Evolutionary conservation across 1,140 invertebrate species (phyloP), one percentile per base, ranked within the genome.

Genomic region (Aphaenogaster floridana): DNA sequence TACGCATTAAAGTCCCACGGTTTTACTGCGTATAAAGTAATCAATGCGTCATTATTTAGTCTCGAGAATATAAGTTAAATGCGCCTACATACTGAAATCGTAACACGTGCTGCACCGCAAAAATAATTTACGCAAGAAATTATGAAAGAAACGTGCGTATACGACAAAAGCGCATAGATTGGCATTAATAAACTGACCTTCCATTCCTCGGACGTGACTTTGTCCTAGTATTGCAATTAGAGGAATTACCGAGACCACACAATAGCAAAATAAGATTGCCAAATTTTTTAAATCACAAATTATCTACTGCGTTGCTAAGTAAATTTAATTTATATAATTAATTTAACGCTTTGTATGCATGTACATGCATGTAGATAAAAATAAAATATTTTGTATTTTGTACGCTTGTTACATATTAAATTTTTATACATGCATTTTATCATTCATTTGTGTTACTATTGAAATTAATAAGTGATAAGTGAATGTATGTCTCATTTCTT

Each of bases 101-200:
- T 28, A 59, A 59, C 39, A 72, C 3, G 28, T 36, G 34, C 54
- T 72, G 7, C 17, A 28, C 34, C 21, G 48, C 68, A 72, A 59
- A 61, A 59, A 21, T 28, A 28, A 21, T 0, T 80, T 80, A 42
- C 15, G 48, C 39, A 81, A 83, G 68, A 59, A 81, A 69, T 69
- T 42, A 54, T 81, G n/a, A 34, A 36, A 42, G 21, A 81, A 83
- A 74, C 21, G 42, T 74, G 28, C 17, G 17, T 54, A 54, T 52
- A 42, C 2, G 8, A 59, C 17, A 59, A 52, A 69, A 28, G 21
- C n/a, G 34, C n/a, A 17, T 81, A 54, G 45, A 28, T 13, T 52
- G 17, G 6, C 39, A 34, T 83, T 74, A 50, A 28, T 74, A n/a
- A 34, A 48, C 21, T 83, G 68, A 83, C 39, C 80, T 83, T 83